These are phyloP conservation scores for Oreamnos americanus DNA, from an alignment of 2,113 vertebrate genomes.

Conservation along the genomic window DNA sequence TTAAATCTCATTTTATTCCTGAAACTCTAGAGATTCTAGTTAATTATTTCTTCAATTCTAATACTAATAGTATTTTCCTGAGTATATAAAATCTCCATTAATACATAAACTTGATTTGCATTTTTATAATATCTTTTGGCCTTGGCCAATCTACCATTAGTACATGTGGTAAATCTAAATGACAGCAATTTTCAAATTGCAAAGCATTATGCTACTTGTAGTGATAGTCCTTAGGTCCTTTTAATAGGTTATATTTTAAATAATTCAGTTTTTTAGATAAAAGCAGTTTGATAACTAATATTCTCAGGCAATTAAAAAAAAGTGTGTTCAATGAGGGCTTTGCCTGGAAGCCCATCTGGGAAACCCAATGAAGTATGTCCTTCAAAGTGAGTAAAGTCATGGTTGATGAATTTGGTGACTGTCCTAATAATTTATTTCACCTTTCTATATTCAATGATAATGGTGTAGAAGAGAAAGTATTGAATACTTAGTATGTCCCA, in stretches of 20 bases:
- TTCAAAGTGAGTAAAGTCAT: not conserved
- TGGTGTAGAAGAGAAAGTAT: not conserved
- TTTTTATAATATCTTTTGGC: not conserved
- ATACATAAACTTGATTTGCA: not conserved
- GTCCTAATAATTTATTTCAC: not conserved
- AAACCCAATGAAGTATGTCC: not conserved
- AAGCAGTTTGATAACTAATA: not conserved
- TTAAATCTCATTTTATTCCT: not conserved
- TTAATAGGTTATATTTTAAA: not conserved
- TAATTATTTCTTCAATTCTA: not conserved
- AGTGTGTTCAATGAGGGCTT: not conserved
- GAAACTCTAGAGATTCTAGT: not conserved
- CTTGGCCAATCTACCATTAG: not conserved
- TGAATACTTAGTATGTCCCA: not conserved
- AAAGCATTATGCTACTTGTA: not conserved
- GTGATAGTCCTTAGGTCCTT: not conserved
- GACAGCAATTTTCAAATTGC: not conserved
- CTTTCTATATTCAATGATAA: not conserved
- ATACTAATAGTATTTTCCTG: slow-evolving; percentile 9
- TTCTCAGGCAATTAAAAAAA: no score
- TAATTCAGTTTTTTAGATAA: not conserved
- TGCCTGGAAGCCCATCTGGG: not conserved
- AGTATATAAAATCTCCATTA: slow-evolving; percentile 12
- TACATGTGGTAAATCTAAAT: not conserved
- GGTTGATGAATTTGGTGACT: not conserved